Evolutionary conservation across 2,113 vertebrate species (phyloP), one percentile per base, ranked within the genome.

Genomic region (Sylvia atricapilla): DNA sequence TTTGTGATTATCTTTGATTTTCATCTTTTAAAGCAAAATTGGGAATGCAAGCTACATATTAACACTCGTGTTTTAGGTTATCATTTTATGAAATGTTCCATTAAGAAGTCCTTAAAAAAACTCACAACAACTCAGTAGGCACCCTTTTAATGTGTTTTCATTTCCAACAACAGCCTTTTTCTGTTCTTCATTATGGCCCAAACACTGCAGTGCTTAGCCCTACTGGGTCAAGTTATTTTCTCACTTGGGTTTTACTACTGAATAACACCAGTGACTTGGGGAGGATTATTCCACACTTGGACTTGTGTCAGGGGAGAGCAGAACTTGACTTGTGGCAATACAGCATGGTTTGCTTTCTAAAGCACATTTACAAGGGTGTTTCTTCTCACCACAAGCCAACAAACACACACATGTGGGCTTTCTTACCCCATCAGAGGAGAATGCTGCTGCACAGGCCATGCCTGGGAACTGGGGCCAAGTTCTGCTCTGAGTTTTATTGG

Each of bases 211-310:
- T 78, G 83, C 73, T 94, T 84, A 96, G 93, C 77, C 64, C 92
- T 94, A 95, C 80, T 95, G 94, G 93, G 83, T 94, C 93, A 94
- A 90, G 93, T 91, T 81, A 95, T 95, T 96, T 95, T 95, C 95
- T 96, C 90, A 82, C 90, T 95, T 96, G 90, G 90, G 92, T 97
- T 96, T 96, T 93, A 80, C 93, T 93, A 84, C 62, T 72, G 79
- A 81, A 75, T 87, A 96, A 82, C 86, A 92, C 80, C 86, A 94
- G 64, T 68, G 68, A 88, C 56, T 84, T 11, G 23, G 89, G 95
- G 44, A 88, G 76, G 73, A 87, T 90, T 96, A 90, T 94, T 96
- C 85, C 52, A 58, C 60, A n/a, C 62, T 96, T 96, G 94, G 94
- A 90, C 64, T 83, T 82, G 52, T 92, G 73, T 95, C 83, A 96